A percentile compares a stretch with the other conserved stretches of the same genome.
These are phyloP conservation scores for Ahaetulla prasina DNA, from an alignment of 2,113 vertebrate genomes.

Conservation along the genomic window DNA sequence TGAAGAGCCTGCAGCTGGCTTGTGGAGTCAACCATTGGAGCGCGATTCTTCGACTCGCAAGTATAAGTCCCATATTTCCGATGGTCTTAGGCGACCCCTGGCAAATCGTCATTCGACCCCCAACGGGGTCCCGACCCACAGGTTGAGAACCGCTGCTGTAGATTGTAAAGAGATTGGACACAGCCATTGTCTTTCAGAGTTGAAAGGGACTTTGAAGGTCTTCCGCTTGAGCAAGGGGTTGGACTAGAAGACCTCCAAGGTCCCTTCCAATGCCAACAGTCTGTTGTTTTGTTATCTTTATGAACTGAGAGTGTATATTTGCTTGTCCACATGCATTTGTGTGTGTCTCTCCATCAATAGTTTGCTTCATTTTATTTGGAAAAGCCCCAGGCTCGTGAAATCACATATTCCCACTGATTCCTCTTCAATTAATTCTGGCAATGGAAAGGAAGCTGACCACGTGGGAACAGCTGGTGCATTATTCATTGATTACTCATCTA, in stretches of 20 bases:
- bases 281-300: background rate
- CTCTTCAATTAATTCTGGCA: conserved; percentile 11
- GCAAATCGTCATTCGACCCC: too few relatives aligned
- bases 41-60: too few relatives aligned
- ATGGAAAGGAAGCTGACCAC: background rate
- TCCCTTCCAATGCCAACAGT: background rate
- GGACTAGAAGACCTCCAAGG: background rate
- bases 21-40: too few relatives aligned
- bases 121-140: too few relatives aligned
- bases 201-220: too few relatives aligned
- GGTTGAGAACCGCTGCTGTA: too few relatives aligned
- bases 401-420: background rate
- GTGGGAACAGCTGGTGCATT: background rate
- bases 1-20: too few relatives aligned
- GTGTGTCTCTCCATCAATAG: background rate
- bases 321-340: too few relatives aligned
- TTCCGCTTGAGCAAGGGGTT: background rate
- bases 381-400: background rate
- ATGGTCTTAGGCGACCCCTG: too few relatives aligned
- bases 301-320: background rate
- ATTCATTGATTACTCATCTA: conserved; percentile 14
- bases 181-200: too few relatives aligned
- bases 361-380: background rate
- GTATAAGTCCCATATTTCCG: too few relatives aligned
- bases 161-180: too few relatives aligned